phyloP scores from a whole-genome alignment of 2,888 invertebrate genomes.

The Scotopteryx bipunctaria region DNA sequence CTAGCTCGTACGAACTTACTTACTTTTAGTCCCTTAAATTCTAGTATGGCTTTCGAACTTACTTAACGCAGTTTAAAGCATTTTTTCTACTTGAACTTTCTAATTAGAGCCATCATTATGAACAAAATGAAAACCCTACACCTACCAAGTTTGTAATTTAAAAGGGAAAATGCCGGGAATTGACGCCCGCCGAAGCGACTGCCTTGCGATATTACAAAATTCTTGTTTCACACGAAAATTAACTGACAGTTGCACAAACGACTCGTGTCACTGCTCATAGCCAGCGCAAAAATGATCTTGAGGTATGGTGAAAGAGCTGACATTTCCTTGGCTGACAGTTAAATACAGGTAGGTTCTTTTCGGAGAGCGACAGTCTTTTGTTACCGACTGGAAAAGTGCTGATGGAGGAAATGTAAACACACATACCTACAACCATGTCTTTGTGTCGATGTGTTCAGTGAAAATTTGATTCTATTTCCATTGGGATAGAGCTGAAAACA shows the following conservation, averaged over 20 bases:
- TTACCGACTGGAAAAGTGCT: conserved; percentile 52
- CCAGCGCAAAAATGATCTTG: conserved; percentile 40
- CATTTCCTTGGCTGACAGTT: conserved; percentile 20
- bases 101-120: conserved; percentile 3
- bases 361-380: conserved; percentile 41
- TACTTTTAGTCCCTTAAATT: too few species aligned
- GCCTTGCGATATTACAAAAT: conserved; percentile 50
- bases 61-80: neutral
- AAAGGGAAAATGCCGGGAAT: conserved; percentile 38
- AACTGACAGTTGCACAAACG: conserved; percentile 39
- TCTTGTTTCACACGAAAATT: conserved; percentile 48
- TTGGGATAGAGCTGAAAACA: conserved; percentile 1
- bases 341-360: conserved; percentile 38
- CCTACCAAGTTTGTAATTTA: conserved; percentile 13
- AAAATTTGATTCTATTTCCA: conserved; percentile 9
- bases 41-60: neutral
- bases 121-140: conserved; percentile 6
- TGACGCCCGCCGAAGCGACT: conserved; percentile 37
- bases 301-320: conserved; percentile 14
- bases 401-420: conserved; percentile 48
- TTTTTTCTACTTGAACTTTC: neutral
- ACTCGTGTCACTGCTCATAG: conserved; percentile 28
- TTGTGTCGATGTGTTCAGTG: neutral
- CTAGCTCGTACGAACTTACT: too few species aligned
- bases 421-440: conserved; percentile 1